These are phyloP conservation scores for Drosophila mercatorum DNA, from an alignment of 2,888 invertebrate genomes.

Conservation along the genomic window DNA sequence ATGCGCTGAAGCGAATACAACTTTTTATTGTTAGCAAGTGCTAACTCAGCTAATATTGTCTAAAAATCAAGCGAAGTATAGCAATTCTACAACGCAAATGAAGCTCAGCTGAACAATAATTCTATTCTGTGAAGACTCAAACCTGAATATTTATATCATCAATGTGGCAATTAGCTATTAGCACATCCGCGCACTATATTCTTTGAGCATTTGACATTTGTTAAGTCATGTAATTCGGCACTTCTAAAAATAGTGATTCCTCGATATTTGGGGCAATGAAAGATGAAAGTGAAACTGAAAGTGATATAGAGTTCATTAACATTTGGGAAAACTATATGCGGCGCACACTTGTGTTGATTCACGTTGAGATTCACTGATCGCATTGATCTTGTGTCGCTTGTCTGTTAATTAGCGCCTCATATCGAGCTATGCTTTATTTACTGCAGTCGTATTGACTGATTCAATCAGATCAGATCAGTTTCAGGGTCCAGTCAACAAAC, in stretches of 20 bases:
- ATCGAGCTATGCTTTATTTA: constrained; percentile 47
- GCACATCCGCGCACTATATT: constrained; percentile 25
- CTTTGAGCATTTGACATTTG: constrained; percentile 11
- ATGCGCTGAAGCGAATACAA: not conserved
- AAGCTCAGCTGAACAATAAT: constrained; percentile 8
- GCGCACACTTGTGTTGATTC: not conserved
- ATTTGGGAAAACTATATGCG: constrained; percentile 12
- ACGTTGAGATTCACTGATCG: constrained; percentile 8
- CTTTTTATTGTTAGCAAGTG: constrained; percentile 21
- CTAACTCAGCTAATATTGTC: constrained; percentile 28
- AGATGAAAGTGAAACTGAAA: constrained; percentile 46
- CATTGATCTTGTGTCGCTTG: constrained; percentile 26
- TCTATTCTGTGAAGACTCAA: constrained; percentile 5
- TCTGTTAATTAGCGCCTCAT: constrained; percentile 69
- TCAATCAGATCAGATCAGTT: constrained; percentile 51
- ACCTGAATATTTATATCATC: not conserved
- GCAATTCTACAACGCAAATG: constrained; percentile 6
- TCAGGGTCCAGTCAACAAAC: constrained; percentile 64
- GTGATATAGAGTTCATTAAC: constrained; percentile 66
- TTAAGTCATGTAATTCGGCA: constrained; percentile 8
- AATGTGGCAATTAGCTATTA: constrained; percentile 54
- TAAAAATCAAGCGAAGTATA: constrained; percentile 22
- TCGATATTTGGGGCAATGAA: constrained; percentile 11
- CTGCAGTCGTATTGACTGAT: constrained; percentile 43
- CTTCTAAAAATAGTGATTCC: not conserved